phyloP scores from a whole-genome alignment of 1,140 invertebrate species.

The Lanistes nyassanus region DNA sequence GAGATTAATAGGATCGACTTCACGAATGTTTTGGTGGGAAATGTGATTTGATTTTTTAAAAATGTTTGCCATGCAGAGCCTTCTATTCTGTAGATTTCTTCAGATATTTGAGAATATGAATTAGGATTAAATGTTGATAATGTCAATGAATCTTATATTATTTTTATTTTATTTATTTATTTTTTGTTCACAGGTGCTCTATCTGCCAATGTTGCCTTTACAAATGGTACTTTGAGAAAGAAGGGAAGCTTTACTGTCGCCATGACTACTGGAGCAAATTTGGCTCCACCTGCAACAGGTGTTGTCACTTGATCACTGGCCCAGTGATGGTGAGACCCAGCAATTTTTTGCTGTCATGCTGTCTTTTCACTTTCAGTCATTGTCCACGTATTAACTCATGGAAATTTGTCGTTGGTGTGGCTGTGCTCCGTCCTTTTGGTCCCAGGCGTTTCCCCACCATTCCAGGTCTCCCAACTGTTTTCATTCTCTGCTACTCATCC shows the following conservation, averaged over 20 bases:
- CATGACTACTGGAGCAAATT: conserved; percentile 89
- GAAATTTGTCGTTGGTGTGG: no score
- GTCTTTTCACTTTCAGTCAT: no score
- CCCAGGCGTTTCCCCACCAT: no score
- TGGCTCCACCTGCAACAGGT: conserved; percentile 89
- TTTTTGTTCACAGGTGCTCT: conserved; percentile 76
- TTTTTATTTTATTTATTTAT: conserved; percentile 5
- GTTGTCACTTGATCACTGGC: conserved; percentile 86
- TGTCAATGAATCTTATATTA: conserved; percentile 8
- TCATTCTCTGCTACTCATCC: no score
- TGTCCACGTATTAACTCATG: no score
- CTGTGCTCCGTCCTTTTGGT: no score
- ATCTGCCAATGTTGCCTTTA: conserved; percentile 85
- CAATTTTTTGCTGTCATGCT: not conserved
- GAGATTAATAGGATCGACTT: not conserved
- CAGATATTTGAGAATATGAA: not conserved
- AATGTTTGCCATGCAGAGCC: no score
- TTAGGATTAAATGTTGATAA: not conserved
- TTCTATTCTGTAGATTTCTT: not conserved
- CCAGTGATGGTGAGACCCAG: conserved; percentile 83
- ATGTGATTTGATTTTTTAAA: no score
- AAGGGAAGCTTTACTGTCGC: conserved; percentile 88
- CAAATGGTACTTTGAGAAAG: conserved; percentile 93
- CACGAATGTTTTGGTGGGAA: not conserved
- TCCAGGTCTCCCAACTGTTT: no score